These are phyloP conservation scores for Scomber colias DNA, from an alignment of 2,113 vertebrate genomes.

Conservation along the genomic window DNA sequence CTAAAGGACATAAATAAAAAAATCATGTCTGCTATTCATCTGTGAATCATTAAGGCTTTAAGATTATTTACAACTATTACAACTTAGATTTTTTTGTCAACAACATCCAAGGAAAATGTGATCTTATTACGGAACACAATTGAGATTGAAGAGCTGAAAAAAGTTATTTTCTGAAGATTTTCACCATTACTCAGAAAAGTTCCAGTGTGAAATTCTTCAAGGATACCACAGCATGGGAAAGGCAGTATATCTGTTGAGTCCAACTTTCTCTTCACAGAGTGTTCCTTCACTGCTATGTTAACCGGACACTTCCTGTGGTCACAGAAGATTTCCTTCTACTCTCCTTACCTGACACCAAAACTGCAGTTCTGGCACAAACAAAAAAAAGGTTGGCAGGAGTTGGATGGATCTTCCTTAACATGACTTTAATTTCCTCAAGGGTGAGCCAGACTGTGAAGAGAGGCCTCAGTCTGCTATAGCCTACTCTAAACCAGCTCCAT, in stretches of 20 bases:
- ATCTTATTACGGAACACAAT: no score
- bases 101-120: no score
- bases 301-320: conserved; percentile 66
- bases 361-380: conserved; percentile 6
- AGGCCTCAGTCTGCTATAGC: conserved; percentile 47
- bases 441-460: conserved; percentile 27
- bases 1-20: conserved; percentile 53
- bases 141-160: no score
- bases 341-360: conserved; percentile 22
- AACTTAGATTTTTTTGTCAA: no score
- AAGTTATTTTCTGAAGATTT: no score
- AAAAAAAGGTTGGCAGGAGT: background rate
- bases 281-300: conserved; percentile 34
- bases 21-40: conserved; percentile 47
- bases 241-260: conserved; percentile 3
- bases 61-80: conserved; percentile 5
- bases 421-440: conserved; percentile 57
- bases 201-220: background rate
- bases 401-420: conserved; percentile 2
- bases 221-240: conserved; percentile 30
- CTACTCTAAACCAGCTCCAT: conserved; percentile 40
- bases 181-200: no score
- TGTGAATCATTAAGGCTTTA: conserved; percentile 45
- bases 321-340: conserved; percentile 39
- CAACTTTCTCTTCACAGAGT: conserved; percentile 32